These are phyloP conservation scores for Phymastichus coffea DNA, from an alignment of 1,140 invertebrate species.

Conservation along the genomic window DNA sequence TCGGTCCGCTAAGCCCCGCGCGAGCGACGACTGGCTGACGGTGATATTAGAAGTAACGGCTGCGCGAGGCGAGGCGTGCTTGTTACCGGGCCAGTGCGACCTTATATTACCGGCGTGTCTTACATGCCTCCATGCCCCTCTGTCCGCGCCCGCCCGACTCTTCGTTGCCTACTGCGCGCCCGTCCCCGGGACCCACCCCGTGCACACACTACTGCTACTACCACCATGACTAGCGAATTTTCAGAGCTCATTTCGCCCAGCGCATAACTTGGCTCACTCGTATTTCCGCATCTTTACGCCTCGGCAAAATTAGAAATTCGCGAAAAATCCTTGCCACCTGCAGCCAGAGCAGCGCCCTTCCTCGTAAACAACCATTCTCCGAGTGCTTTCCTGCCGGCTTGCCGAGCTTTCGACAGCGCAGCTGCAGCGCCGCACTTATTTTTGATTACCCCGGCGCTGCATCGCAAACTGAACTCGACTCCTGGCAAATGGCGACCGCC, in stretches of 20 bases:
- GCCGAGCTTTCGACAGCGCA: too few species aligned
- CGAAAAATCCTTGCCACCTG: slow-evolving; percentile 7
- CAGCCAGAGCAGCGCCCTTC: not conserved
- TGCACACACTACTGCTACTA: too few species aligned
- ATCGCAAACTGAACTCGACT: too few species aligned
- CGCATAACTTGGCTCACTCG: slow-evolving; percentile 37
- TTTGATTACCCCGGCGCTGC: too few species aligned
- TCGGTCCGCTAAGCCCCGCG: not conserved
- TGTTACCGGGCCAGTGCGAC: slow-evolving; percentile 37
- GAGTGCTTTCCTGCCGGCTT: not conserved
- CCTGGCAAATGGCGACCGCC: too few species aligned
- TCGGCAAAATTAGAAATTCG: slow-evolving; percentile 25
- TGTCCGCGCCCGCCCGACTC: too few species aligned
- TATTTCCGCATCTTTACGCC: slow-evolving; percentile 36
- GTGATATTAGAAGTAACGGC: slow-evolving; percentile 43
- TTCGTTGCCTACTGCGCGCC: too few species aligned
- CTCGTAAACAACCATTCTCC: not conserved
- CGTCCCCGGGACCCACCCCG: too few species aligned
- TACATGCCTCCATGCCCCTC: too few species aligned
- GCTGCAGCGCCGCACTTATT: too few species aligned
- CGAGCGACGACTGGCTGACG: not conserved
- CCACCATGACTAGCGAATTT: slow-evolving; percentile 35
- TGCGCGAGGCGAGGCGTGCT: slow-evolving; percentile 34
- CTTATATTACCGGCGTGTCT: slow-evolving; percentile 33
- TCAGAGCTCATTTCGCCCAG: slow-evolving; percentile 37